Base-by-base conservation (phyloP, 2,888 invertebrate species). In the Polydrusus cervinus region DNA sequence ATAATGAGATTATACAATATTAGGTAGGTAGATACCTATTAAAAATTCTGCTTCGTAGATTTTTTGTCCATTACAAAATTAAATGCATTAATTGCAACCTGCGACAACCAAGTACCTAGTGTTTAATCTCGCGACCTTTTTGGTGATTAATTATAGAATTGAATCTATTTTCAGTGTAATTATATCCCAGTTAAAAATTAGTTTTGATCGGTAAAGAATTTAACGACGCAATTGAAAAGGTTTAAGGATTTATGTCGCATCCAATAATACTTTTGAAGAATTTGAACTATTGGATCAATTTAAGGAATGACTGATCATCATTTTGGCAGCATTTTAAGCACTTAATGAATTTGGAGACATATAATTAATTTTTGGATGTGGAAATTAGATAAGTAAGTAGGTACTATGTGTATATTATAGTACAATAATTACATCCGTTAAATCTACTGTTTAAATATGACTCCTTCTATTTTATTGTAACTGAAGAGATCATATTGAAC, bases 101-200 rank as follows among this genome's bases (percentile, higher is more conserved):
- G 47, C 47, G 16, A 14, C 9, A 16, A 16, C 47, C 3, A 47
- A n/a, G 14, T 14, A n/a, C n/a, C n/a, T n/a, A 16, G 16, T 47
- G 47, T n/a, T 43, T n/a, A 43, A 13, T 43, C 5, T n/a, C 13
- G n/a, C 43, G 43, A 47, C 47, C 47, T 47, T 47, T 47, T 47
- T 14, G 16, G 43, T 16, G 47, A 47, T 47, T 47, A 47, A 7
- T 16, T 47, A 47, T 47, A 6, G 13, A 43, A 8, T 47, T 16
- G 9, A 16, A 47, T 16, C 16, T 47, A 16, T 47, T 47, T 47
- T 47, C n/a, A 47, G 47, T 47, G 47, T 8, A 14, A 47, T 47
- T 14, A 34, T 16, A 47, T 47, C 14, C 16, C 16, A 5, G 43
- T n/a, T 10, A 10, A 43, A 9, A 13, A n/a, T n/a, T 5, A 43